phyloP scores from a whole-genome alignment of 2,888 invertebrate genomes.

The Himalopsyche kuldschensis region DNA sequence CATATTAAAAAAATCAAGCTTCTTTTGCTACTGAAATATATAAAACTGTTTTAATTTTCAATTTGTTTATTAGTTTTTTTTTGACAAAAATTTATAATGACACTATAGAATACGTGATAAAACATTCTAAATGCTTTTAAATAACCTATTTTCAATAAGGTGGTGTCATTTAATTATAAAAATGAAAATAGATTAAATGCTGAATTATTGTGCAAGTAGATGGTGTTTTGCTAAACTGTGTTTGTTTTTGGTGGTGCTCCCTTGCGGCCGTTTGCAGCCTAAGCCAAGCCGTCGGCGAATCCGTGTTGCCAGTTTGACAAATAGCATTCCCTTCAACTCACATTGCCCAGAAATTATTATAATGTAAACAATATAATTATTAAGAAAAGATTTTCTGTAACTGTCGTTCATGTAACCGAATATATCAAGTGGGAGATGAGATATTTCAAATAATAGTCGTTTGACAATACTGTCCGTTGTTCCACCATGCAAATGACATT shows the following conservation, averaged over 20 bases:
- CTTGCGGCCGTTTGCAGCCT: constrained; percentile 31
- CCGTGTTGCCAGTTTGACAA: constrained; percentile 32
- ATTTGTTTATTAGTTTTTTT: too few species aligned
- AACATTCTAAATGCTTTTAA: too few species aligned
- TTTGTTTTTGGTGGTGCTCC: constrained; percentile 32
- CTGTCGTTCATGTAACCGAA: not conserved
- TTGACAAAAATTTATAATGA: too few species aligned
- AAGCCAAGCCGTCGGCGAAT: constrained; percentile 23
- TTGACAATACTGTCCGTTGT: not conserved
- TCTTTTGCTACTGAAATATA: too few species aligned
- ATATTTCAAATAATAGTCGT: not conserved
- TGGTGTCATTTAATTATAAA: too few species aligned
- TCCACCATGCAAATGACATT: not conserved
- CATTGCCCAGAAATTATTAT: constrained; percentile 30
- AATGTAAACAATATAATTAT: constrained; percentile 27
- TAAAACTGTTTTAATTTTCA: too few species aligned
- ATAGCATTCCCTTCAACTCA: constrained; percentile 33
- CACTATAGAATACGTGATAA: too few species aligned
- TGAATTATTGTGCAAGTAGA: too few species aligned
- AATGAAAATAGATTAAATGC: too few species aligned
- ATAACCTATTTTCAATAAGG: too few species aligned
- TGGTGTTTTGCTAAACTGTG: not conserved
- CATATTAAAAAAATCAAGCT: too few species aligned
- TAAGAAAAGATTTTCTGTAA: constrained; percentile 16
- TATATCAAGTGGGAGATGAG: not conserved